A percentile compares a stretch with the other conserved stretches of the same genome.
Evolutionary conservation across 2,113 vertebrate species (phyloP).

Genomic region (Circaetus gallicus): DNA sequence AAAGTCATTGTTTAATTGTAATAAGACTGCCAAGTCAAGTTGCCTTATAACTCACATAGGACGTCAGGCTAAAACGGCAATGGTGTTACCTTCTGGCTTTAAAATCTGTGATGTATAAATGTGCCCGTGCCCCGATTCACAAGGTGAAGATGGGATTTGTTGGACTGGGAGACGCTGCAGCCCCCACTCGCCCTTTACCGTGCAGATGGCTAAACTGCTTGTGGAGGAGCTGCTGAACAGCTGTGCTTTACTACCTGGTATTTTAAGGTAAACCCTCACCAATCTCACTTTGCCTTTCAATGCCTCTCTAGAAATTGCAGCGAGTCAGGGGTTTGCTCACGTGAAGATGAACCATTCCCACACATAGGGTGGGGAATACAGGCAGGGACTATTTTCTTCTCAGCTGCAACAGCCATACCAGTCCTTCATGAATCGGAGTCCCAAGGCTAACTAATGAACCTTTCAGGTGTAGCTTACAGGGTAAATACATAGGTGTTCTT

Average conservation of each 20-base stretch:
- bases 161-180: not conserved
- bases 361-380: not conserved
- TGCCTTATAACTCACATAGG: not conserved
- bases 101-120: not conserved
- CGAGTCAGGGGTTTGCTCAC: not conserved
- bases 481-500: not conserved
- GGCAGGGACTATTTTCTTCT: not conserved
- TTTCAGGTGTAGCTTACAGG: not conserved
- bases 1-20: not conserved
- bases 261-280: not conserved
- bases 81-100: fast-evolving
- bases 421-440: not conserved
- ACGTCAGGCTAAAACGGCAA: not conserved
- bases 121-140: not conserved
- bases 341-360: fast-evolving
- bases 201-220: not conserved
- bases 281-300: not conserved
- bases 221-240: not conserved
- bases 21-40: not conserved
- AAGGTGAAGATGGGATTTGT: not conserved
- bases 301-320: not conserved
- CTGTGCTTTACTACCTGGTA: not conserved
- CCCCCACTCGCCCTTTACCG: not conserved
- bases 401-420: not conserved
- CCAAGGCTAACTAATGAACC: not conserved